phyloP scores from a whole-genome alignment of 2,888 invertebrate genomes.

The Conchocele bisecta region DNA sequence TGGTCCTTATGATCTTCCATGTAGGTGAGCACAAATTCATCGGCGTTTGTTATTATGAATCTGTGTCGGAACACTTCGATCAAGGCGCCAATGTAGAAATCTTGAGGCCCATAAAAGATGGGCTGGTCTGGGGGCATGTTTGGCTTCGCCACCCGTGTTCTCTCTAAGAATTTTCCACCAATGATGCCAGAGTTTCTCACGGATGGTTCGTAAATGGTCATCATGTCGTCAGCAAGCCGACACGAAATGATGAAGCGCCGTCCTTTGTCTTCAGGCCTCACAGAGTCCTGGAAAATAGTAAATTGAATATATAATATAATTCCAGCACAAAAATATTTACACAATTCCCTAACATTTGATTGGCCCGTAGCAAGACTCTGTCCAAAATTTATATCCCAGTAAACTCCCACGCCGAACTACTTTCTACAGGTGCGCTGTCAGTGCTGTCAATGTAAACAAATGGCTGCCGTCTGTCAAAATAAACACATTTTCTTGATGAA shows the following conservation, averaged over 20 bases:
- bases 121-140: constrained; percentile 87
- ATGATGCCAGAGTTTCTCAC: constrained; percentile 86
- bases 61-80: constrained; percentile 89
- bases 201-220: constrained; percentile 89
- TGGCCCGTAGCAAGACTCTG: too few relatives aligned
- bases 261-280: constrained; percentile 90
- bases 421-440: too few relatives aligned
- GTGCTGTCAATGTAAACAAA: too few relatives aligned
- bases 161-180: constrained; percentile 90
- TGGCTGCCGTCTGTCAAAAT: too few relatives aligned
- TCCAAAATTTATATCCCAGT: too few relatives aligned
- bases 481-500: too few relatives aligned
- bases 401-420: too few relatives aligned
- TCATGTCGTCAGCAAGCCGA: constrained; percentile 89
- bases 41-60: constrained; percentile 91
- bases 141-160: constrained; percentile 88
- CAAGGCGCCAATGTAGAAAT: constrained; percentile 90
- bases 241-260: constrained; percentile 91
- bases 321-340: too few relatives aligned
- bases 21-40: constrained; percentile 91
- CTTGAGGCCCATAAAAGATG: constrained; percentile 89
- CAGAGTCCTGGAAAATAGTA: constrained; percentile 86
- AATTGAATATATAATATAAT: too few relatives aligned
- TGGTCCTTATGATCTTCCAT: constrained; percentile 82
- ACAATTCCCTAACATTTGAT: too few relatives aligned